Base-by-base conservation (phyloP, 2,888 invertebrate genomes). In the Synanthedon andrenaeformis region DNA sequence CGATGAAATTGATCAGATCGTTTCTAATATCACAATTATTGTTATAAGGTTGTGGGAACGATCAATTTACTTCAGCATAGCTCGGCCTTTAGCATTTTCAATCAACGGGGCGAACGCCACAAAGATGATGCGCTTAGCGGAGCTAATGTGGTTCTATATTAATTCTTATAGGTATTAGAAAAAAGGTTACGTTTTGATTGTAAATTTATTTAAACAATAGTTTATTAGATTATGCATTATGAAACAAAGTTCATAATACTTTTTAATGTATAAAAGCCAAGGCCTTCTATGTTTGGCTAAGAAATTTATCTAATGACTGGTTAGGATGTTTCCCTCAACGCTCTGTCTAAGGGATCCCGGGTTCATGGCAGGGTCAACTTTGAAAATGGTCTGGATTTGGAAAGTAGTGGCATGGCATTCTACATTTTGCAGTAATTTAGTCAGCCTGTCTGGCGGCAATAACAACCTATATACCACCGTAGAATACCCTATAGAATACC, bases 11-110 rank as follows among this genome's bases (percentile, higher is more conserved):
- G 10, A 49, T 4, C 11, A 11, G 17, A 14, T 17, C 10, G 17
- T 11, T 17, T 49, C 17, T 13, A 17, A 49, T 17, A 17, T 49
- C 49, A 49, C 19, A 61, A 56, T 35, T 60, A 67, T 67, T 68
- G 64, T 69, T 64, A 55, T 72, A 70, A 79, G 78, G 76, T 76
- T 82, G 69, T 79, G 79, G 74, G 79, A 82, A 81, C 77, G 63
- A 35, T 75, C 73, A 76, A 77, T 79, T 70, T 70, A 62, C 58
- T 63, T 62, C 64, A 63, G 64, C 64, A 64, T 64, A 62, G 61
- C 57, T 55, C 63, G 73, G 72, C 80, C 79, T 82, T 80, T 79
- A 73, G 59, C 71, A 70, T 78, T 74, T 76, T 68, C 69, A 69
- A 66, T 69, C 69, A 64, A 60, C 62, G 59, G 63, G 63, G 68